Base-by-base conservation (phyloP, 2,888 invertebrate species). In the Chorisops tibialis region DNA sequence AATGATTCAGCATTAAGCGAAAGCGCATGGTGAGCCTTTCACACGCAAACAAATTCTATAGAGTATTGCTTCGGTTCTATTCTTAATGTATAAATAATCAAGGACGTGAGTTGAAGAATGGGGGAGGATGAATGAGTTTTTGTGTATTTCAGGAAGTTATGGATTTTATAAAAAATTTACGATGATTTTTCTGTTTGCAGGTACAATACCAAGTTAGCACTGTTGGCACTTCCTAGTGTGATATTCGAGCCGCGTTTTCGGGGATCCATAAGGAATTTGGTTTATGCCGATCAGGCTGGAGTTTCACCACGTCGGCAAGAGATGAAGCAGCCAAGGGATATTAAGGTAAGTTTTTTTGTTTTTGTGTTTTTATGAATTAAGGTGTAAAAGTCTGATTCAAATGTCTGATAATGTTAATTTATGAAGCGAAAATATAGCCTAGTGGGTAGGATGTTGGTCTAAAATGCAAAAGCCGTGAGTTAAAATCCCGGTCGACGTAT, bases 161-260 rank as follows among this genome's bases (percentile, higher is more conserved):
- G 6, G 12, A 18, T 9, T 41, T 41, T 41, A 16, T 16, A 41
- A 41, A n/a, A n/a, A 41, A 41, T 18, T 16, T 47, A 4, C 19
- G 5, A 19, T n/a, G 9, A 30, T 49, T 22, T n/a, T 12, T 49
- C n/a, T 49, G 2, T 71, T 73, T 72, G 0, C 74, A 83, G 83
- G 72, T 95, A 94, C 76, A 90, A 90, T 74, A 88, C 90, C 66
- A 93, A 93, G 78, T 80, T 94, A 70, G 89, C 91, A 11, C 82
- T 90, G 56, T 80, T 96, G 64, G 92, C 95, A 1, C 79, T 95
- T 67, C 94, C 94, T 3, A 92, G 92, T 68, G 95, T 93, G 64
- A 91, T 94, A 70, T 95, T 94, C 75, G 95, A 96, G 79, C 95
- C 95, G 2, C 84, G 93, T 71, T 95, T 95, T 78, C 86, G 89